Conservation (phyloP, 1,140 invertebrate species). For the Tetragonula clypearis region DNA sequence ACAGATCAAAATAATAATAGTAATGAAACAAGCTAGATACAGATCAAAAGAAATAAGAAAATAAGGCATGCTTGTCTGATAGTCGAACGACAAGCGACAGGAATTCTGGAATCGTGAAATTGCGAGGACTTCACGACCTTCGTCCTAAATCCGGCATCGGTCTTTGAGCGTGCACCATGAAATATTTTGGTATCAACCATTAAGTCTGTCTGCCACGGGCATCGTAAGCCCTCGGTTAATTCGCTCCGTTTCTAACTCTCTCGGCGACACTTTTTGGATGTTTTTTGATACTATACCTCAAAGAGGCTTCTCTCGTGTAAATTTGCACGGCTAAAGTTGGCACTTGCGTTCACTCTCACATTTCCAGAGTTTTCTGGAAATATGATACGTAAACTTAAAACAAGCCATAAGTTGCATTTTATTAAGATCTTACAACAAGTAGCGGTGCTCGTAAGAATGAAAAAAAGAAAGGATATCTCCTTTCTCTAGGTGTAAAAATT, state of each 20-base stretch:
- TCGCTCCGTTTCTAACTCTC: slow-evolving; percentile 9
- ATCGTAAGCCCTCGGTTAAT: slow-evolving; percentile 18
- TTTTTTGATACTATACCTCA: slow-evolving; percentile 11
- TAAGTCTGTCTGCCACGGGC: slow-evolving; percentile 8
- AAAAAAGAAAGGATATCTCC: neutral
- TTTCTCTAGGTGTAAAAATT: no score
- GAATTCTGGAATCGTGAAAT: neutral
- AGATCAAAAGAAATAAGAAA: neutral
- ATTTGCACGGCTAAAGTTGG: slow-evolving; percentile 3
- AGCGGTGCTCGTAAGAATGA: neutral
- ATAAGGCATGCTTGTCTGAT: neutral
- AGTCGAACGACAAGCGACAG: neutral
- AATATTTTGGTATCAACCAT: slow-evolving; percentile 32
- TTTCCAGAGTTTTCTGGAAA: neutral
- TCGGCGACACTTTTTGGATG: slow-evolving; percentile 4
- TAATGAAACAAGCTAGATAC: neutral
- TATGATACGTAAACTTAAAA: no score
- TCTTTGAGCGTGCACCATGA: slow-evolving; percentile 33
- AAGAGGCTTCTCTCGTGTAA: slow-evolving; percentile 11
- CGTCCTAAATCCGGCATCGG: slow-evolving; percentile 39
- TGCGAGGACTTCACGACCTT: slow-evolving; percentile 18
- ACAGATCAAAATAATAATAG: neutral
- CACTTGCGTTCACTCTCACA: no score
- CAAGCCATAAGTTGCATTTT: no score
- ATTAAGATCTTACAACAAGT: no score